Evolutionary conservation across 2,888 invertebrate genomes (phyloP).

Genomic region (Sialis lutaria): DNA sequence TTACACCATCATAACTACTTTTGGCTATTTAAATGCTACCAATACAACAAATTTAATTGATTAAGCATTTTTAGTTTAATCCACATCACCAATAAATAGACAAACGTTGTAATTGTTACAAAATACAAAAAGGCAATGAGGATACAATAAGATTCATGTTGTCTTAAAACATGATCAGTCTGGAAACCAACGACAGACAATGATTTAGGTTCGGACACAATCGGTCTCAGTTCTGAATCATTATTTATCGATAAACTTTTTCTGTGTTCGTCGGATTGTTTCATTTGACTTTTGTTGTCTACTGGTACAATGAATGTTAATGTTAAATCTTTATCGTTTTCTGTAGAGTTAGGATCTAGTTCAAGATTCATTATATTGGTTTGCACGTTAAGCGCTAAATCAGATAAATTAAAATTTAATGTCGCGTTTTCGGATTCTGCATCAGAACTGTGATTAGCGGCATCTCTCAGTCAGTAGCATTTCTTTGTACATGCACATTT

Average conservation of each 20-base stretch:
- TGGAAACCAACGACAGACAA: not conserved
- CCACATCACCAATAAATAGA: constrained; percentile 24
- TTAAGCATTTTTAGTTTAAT: constrained; percentile 24
- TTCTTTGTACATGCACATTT: constrained; percentile 92
- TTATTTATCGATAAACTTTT: not conserved
- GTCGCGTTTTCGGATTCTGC: too few relatives aligned
- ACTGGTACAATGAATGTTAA: constrained; percentile 4
- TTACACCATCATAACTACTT: not conserved
- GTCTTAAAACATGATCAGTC: not conserved
- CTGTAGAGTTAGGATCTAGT: too few relatives aligned
- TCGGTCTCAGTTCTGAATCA: not conserved
- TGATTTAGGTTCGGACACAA: not conserved
- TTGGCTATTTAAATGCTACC: constrained; percentile 14
- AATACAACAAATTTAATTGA: constrained; percentile 25
- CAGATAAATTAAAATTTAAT: too few relatives aligned
- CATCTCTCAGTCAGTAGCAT: constrained; percentile 58
- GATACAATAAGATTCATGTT: constrained; percentile 19
- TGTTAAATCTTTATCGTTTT: not conserved
- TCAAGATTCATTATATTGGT: too few relatives aligned
- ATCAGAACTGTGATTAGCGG: constrained; percentile 32
- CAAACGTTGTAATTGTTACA: constrained; percentile 24
- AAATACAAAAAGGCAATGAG: constrained; percentile 26
- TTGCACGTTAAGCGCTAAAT: too few relatives aligned
- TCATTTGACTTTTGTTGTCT: not conserved
- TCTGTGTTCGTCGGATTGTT: constrained; percentile 3